Percentiles rank a stretch among this genome's conserved stretches.
phyloP scores from a whole-genome alignment of 2,888 invertebrate genomes.

The Hydriomena furcata region DNA sequence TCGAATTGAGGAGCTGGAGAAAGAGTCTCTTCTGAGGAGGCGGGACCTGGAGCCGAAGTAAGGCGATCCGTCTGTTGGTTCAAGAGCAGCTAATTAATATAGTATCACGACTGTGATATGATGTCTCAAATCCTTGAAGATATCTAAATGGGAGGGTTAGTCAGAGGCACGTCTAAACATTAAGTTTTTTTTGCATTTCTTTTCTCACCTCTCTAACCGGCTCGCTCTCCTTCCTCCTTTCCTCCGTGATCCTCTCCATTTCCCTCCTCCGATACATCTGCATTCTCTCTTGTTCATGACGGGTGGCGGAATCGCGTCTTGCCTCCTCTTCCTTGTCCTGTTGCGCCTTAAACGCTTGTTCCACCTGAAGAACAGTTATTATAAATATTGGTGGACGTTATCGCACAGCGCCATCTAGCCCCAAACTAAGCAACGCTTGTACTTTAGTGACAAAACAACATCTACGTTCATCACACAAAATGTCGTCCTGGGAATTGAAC shows the following conservation, averaged over 20 bases:
- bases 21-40: conserved; percentile 57
- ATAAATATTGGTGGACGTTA: no score
- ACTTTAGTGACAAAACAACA: no score
- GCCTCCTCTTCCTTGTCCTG: conserved; percentile 90
- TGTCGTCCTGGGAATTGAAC: no score
- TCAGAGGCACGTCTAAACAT: no score
- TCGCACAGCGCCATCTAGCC: no score
- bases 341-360: conserved; percentile 93
- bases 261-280: conserved; percentile 93
- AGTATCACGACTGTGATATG: no score
- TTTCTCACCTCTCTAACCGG: neutral
- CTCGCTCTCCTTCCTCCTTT: neutral
- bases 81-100: neutral
- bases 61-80: conserved; percentile 14
- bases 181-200: no score
- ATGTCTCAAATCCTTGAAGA: no score
- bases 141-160: no score
- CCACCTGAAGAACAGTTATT: conserved; percentile 85
- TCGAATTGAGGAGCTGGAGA: conserved; percentile 83
- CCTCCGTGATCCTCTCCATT: no score
- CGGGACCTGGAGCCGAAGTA: conserved; percentile 23
- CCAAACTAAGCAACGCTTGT: no score
- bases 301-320: conserved; percentile 89
- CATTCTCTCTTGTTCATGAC: conserved; percentile 91
- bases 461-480: no score